Evolutionary conservation across 2,113 vertebrate genomes (phyloP), one percentile per base, ranked within the genome.

Genomic region (Apodemus speciosus): DNA sequence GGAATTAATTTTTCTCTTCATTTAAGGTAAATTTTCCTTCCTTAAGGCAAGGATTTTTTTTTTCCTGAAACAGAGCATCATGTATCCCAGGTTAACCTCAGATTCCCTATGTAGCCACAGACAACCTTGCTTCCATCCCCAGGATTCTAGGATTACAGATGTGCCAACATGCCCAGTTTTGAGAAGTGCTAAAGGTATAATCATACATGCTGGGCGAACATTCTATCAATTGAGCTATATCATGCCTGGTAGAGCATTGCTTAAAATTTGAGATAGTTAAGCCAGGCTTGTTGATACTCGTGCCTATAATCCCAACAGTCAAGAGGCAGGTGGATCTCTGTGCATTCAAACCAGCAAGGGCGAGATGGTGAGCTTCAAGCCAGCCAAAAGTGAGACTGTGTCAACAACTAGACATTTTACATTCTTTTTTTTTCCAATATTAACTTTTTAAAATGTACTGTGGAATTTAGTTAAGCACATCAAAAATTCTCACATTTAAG

Each of bases 1-100:
- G 18, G 86, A 68, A 40, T 76, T 94, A 51, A 81, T 88, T 66
- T 89, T 71, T 72, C 30, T 51, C 38, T 83, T 62, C 30, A 68
- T 85, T 83, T 89, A 92, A 69, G 15, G 32, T 81, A 75, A 91
- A 77, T 20, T 89, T 60, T 62, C 62, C 68, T 94, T 89, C 62
- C 30, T 85, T 49, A n/a, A 21, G 43, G 10, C 15, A 49, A 66
- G 60, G 40, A 2, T 84, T 32, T 58, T 79, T 56, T n/a, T 56
- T 46, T 27, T 8, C 23, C 58, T 64, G 16, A 32, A 43, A 64
- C 58, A 85, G 38, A 40, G 20, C 0, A n/a, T n/a, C 60, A 49
- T 35, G 83, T 49, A 21, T 84, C 23, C 27, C 60, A 46, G 18
- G 30, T 1, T 68, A 9, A 64, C 10, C 83, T 85, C 62, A 49